Conservation (phyloP, 2,888 invertebrate species). For the Phlogophora meticulosa region DNA sequence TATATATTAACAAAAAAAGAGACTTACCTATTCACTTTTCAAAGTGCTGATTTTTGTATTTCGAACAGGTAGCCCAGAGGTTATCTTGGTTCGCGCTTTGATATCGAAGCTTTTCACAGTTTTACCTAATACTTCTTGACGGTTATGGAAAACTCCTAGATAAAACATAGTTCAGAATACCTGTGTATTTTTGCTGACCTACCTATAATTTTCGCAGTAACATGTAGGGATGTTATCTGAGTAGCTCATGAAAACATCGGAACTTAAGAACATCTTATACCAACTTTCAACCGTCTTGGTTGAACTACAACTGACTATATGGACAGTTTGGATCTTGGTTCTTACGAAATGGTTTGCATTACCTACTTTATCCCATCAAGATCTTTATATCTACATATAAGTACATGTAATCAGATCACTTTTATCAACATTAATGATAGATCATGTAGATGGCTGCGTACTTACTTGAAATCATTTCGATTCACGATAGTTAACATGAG, state of each 20-base stretch:
- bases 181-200: too few species aligned
- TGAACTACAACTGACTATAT: background rate
- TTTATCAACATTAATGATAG: conserved; percentile 39
- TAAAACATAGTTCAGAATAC: too few species aligned
- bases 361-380: background rate
- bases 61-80: too few species aligned
- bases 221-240: background rate
- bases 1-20: too few species aligned
- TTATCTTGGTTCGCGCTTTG: too few species aligned
- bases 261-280: background rate
- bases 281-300: background rate
- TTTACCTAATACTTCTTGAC: too few species aligned
- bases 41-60: too few species aligned
- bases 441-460: conserved; percentile 31
- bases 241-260: background rate
- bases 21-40: too few species aligned
- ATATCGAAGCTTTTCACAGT: too few species aligned
- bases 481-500: conserved; percentile 28
- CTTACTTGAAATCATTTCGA: conserved; percentile 2
- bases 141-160: too few species aligned
- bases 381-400: conserved; percentile 25
- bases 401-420: conserved; percentile 14
- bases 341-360: conserved; percentile 15
- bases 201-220: background rate
- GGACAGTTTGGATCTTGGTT: background rate